Base-by-base conservation (phyloP, 2,113 vertebrate species). In the Aphelocoma coerulescens region DNA sequence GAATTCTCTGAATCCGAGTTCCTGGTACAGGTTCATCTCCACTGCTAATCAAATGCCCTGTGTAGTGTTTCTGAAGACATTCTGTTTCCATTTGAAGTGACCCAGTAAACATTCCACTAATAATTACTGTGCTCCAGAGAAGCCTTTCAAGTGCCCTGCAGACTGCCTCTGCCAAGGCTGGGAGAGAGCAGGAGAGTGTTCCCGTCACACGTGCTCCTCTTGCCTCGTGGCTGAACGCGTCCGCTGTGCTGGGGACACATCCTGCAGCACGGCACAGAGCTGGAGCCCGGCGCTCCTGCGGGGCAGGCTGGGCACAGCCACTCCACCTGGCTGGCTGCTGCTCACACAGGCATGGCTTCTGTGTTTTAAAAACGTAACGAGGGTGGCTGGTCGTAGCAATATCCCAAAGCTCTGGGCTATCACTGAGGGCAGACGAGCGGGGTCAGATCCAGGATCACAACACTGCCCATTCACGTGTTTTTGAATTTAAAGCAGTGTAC, bases 341-440 rank as follows among this genome's bases (percentile, higher is more conserved):
- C 59, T 58, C 13, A 22, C 13, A 4, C 7, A 7, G 55, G 5
- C 18, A 6, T 6, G 19, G 4, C 7, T 3, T n/a, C 5, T 2
- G 2, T 11, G 16, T 22, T 32, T n/a, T 1, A 9, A 28, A 48
- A 39, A n/a, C 3, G 6, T 61, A 17, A 30, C 3, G 1, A 17
- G 15, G 5, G 33, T 6, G 55, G 22, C 11, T 48, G 67, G 19
- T 26, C 1, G 14, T 30, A 43, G 18, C 30, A 55, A 30, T 22
- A 73, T 7, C 33, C 33, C 81, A 69, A 75, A 90, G 13, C n/a
- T 86, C 32, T 10, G 13, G 46, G 48, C 49, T 58, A 5, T 17
- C 26, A 11, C 18, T 35, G 39, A 49, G 32, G 18, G 69, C 51
- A 54, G 41, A 48, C 39, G 55, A 33, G n/a, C 6, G 16, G 33